phyloP scores from a whole-genome alignment of 2,888 invertebrate genomes.

The Platycheirus rosarum region DNA sequence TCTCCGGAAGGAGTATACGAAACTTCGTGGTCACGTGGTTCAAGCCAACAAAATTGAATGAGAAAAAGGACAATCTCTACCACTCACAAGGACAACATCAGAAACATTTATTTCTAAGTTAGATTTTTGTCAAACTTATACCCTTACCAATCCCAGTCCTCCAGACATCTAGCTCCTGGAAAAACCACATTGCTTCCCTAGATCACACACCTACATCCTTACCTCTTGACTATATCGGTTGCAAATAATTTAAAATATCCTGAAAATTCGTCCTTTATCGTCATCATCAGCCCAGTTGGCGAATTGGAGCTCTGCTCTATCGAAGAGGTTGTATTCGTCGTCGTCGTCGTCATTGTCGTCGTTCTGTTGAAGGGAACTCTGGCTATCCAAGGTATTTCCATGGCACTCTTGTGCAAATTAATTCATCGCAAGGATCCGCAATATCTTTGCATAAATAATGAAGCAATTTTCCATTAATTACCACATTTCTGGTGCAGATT shows the following conservation, averaged over 20 bases:
- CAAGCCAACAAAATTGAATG: neutral
- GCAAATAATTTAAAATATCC: constrained; percentile 56
- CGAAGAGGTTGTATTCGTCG: constrained; percentile 3
- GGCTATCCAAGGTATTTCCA: constrained; percentile 61
- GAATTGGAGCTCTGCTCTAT: neutral
- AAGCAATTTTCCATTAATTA: constrained; percentile 75
- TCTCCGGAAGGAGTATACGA: neutral
- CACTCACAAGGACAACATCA: neutral
- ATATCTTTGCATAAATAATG: constrained; percentile 74
- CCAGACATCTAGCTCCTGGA: neutral
- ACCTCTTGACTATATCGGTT: constrained; percentile 32
- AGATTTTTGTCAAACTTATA: constrained; percentile 5
- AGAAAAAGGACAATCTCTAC: neutral
- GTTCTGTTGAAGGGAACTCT: constrained; percentile 30
- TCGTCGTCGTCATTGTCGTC: neutral
- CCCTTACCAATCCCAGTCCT: neutral
- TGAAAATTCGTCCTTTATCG: constrained; percentile 45
- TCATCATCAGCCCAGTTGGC: constrained; percentile 25
- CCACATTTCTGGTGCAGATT: constrained; percentile 73
- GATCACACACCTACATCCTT: too few relatives aligned
- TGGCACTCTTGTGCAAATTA: constrained; percentile 70
- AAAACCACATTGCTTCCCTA: too few relatives aligned
- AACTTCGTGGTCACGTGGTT: constrained; percentile 21
- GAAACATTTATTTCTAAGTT: neutral
- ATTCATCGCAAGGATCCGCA: constrained; percentile 74